Conservation (phyloP, 1,140 invertebrate genomes). For the Mycetomoellerius zeteki region DNA sequence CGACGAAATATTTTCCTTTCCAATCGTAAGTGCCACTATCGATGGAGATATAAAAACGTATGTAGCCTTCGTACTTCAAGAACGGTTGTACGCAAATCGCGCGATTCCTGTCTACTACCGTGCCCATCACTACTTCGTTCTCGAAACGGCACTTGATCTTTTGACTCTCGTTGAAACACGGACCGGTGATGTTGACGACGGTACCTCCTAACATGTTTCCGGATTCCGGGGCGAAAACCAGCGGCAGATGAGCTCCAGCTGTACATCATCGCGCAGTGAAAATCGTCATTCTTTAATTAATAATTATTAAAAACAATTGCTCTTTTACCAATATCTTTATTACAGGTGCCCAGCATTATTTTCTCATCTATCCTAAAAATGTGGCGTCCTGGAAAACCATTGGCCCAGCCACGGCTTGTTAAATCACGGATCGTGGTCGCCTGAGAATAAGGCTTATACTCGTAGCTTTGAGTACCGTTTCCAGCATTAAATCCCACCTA, state of each 20-base stretch:
- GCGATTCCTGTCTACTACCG: conserved; percentile 92
- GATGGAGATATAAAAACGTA: conserved; percentile 92
- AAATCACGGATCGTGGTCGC: conserved; percentile 94
- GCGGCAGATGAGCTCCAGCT: conserved; percentile 93
- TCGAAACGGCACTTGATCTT: conserved; percentile 95
- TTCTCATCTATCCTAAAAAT: conserved; percentile 98
- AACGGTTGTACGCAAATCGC: conserved; percentile 96
- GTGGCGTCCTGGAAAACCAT: conserved; percentile 95
- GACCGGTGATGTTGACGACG: conserved; percentile 97
- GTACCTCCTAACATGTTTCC: conserved; percentile 98
- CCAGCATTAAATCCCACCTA: conserved; percentile 97
- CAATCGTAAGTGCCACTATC: conserved; percentile 95
- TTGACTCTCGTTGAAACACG: conserved; percentile 93
- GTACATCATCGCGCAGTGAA: conserved; percentile 7
- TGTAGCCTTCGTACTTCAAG: conserved; percentile 96
- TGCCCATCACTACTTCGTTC: conserved; percentile 91
- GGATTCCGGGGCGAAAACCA: conserved; percentile 96
- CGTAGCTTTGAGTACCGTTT: conserved; percentile 96
- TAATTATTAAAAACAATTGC: not conserved
- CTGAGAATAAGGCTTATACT: conserved; percentile 97
- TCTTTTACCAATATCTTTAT: conserved; percentile 93
- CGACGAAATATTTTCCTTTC: conserved; percentile 97
- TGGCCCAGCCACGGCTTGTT: conserved; percentile 94
- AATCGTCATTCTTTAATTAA: not conserved
- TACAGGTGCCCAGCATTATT: conserved; percentile 96